Base-by-base conservation (phyloP, 2,113 vertebrate genomes). In the Pedionomus torquatus region DNA sequence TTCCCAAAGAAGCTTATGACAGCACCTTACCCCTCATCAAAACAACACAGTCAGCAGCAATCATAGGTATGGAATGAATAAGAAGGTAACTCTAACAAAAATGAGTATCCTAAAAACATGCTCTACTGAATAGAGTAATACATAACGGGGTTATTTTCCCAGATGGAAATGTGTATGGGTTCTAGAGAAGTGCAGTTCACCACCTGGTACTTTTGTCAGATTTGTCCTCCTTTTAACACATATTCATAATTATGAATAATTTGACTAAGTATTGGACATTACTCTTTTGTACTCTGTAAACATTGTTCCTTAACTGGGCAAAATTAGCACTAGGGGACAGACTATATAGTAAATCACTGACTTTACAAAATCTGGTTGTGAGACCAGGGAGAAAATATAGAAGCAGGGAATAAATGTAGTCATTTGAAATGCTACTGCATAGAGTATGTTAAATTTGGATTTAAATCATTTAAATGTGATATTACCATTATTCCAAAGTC, bases 1-100 rank as follows among this genome's bases (percentile, higher is more conserved):
- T 99, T 72, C 99, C 99, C 96, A 99, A 99, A 98, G 99, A 99
- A 97, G 99, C 99, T 28, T 99, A 99, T 65, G 99, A 99, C 98
- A 99, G 99, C 98, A 99, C 99, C 30, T 98, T 99, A 79, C 99
- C 99, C 23, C 99, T 99, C 98, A 99, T 99, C 97, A 99, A 99
- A 98, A 99, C 99, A 31, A 99, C 99, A 7, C 99, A 99, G 98
- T 99, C 99, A 57, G 99, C 99, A 72, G 98, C 99, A 79, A 99
- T 99, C 96, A 98, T 99, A 97, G 99, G 99, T 99, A 98, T 57
- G 97, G 52, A 78, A 81, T 94, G 2, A 51, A 4, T 55, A 17
- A 74, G 57, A 75, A 51, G 39, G 70, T 75, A 55, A 13, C 31
- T 57, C 20, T 46, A 17, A 63, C 35, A 68, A 90, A 71, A 84